Base-by-base conservation (phyloP, 2,888 invertebrate species). In the Tubiluchus corallicola region DNA sequence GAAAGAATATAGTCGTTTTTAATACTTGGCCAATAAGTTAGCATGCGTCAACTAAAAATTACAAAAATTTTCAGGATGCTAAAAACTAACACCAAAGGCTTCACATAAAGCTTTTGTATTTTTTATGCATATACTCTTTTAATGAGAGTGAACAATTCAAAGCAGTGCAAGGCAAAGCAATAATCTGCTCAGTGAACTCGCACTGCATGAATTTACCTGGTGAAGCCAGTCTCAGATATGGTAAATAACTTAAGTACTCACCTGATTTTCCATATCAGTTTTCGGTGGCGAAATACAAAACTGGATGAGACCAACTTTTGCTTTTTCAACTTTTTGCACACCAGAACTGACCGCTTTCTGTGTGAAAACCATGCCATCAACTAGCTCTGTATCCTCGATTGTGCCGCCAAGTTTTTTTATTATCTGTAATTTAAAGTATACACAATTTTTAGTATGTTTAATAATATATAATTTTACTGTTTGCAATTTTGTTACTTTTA, bases 271-370 rank as follows among this genome's bases (percentile, higher is more conserved):
- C 53, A 64, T 63, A 55, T 99, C 96, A 45, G 98, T 98, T 70
- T 99, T 99, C 4, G 98, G 98, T 43, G 98, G 87, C 13, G 98
- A 98, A 64, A 99, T 85, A 64, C 98, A 99, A 68, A 99, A 99
- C 66, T 99, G 98, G 53, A 99, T 96, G 15, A 99, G 75, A 47
- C 84, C 98, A 65, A 99, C 88, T 69, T 92, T 96, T 3, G 94
- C 96, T 63, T 96, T 96, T 64, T 98, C 96, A 47, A 98, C 74
- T 54, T 81, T 77, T 57, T 79, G 82, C 0, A 92, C 94, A 59
- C 84, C 88, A 21, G 64, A 62, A 56, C 90, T 85, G 43, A 83
- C 74, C 1, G 84, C 74, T 57, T 79, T 81, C 60, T 85, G 87
- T 9, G 87, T 80, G 55, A 99, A 83, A 2, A 96, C 82, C 41